These are phyloP conservation scores for Chelonus insularis DNA, from an alignment of 1,140 invertebrate species.

Conservation along the genomic window DNA sequence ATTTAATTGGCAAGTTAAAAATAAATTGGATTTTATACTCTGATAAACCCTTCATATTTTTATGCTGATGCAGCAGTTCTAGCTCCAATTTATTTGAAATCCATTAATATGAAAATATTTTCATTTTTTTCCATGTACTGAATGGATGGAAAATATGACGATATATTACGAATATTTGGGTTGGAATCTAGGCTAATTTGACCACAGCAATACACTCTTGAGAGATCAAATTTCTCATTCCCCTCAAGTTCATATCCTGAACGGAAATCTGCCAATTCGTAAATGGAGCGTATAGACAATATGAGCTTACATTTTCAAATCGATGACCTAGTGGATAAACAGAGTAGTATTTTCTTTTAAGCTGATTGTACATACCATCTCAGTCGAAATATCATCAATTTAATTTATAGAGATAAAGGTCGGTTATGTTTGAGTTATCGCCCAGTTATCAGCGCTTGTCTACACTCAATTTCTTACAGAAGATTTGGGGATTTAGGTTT, in stretches of 20 bases:
- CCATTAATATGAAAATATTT: background rate
- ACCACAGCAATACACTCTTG: background rate
- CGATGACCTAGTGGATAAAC: constrained; percentile 9
- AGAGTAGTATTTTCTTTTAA: background rate
- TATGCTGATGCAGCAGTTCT: background rate
- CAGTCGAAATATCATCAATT: constrained; percentile 1
- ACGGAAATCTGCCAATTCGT: background rate
- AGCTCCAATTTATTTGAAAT: background rate
- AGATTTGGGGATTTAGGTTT: background rate
- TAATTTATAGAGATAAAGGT: background rate
- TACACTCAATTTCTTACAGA: background rate
- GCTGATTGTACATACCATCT: no score
- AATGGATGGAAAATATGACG: background rate
- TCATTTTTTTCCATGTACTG: background rate
- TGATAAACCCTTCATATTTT: no score
- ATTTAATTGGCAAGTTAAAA: no score
- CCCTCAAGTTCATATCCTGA: background rate
- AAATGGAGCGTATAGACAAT: background rate
- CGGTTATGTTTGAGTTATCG: background rate
- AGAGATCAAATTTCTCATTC: background rate
- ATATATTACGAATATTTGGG: background rate
- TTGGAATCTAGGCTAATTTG: background rate
- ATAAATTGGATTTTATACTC: no score
- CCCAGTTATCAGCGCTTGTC: background rate
- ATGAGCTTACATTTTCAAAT: background rate